Conservation (phyloP, 2,113 vertebrate species). For the Aphyosemion australe region DNA sequence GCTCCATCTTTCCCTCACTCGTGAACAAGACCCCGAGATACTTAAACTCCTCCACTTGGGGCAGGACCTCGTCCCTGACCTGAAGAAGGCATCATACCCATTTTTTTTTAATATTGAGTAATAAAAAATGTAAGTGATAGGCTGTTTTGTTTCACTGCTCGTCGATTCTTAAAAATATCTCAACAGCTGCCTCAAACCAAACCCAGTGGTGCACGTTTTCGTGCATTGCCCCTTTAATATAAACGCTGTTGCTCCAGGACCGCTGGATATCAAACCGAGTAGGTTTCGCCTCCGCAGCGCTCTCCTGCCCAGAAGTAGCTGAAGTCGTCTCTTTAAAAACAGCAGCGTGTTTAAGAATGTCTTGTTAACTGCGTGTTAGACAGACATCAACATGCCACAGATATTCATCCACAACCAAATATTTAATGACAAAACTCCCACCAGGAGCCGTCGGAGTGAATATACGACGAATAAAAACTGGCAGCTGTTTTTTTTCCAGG, state of each 20-base stretch:
- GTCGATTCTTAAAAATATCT: too few relatives aligned
- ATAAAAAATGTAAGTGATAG: too few relatives aligned
- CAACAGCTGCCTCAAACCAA: neutral
- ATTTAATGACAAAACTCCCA: conserved; percentile 47
- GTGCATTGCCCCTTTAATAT: neutral
- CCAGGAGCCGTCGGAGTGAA: conserved; percentile 29
- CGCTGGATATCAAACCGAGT: conserved; percentile 2
- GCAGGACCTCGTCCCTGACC: too few relatives aligned
- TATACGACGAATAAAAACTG: conserved; percentile 37
- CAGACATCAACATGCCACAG: conserved; percentile 26
- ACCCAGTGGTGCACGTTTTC: neutral
- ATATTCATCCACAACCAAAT: conserved; percentile 26
- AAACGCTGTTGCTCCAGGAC: neutral
- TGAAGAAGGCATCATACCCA: too few relatives aligned
- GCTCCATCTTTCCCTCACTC: too few relatives aligned
- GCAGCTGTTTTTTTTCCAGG: conserved; percentile 40
- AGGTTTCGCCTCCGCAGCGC: neutral
- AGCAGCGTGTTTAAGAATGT: conserved; percentile 6
- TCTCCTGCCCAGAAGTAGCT: neutral
- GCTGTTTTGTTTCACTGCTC: too few relatives aligned
- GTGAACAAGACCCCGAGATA: too few relatives aligned
- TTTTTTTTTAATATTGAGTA: too few relatives aligned
- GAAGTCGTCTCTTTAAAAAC: neutral
- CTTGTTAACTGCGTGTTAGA: neutral
- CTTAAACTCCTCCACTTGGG: too few relatives aligned